These are phyloP conservation scores for Mesembrinibis cayennensis DNA, from an alignment of 2,113 vertebrate species.

Conservation along the genomic window DNA sequence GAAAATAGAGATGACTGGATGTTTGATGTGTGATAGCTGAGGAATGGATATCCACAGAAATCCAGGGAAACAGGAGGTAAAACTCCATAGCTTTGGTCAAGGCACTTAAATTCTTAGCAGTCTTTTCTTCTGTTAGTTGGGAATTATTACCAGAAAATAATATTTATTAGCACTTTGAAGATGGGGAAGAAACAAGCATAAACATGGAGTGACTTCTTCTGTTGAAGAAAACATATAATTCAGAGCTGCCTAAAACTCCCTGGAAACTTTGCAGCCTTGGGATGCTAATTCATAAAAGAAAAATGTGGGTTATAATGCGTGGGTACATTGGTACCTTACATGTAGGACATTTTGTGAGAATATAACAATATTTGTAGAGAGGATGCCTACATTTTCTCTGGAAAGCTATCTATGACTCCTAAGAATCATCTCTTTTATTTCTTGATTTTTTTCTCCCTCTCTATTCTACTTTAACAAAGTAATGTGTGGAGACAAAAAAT, in stretches of 20 bases:
- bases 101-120: background rate
- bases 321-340: background rate
- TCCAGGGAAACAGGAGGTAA: background rate
- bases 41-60: background rate
- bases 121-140: background rate
- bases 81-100: background rate
- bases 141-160: background rate
- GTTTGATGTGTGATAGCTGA: background rate
- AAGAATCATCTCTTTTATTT: background rate
- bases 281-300: background rate
- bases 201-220: background rate
- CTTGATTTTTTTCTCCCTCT: background rate
- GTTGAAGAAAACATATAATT: background rate
- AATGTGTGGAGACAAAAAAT: background rate
- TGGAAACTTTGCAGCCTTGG: background rate
- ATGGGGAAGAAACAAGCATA: background rate
- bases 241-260: background rate
- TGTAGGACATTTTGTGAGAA: background rate
- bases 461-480: background rate
- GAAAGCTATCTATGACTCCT: background rate
- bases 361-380: background rate
- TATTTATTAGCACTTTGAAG: background rate
- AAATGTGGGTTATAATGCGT: background rate
- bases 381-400: background rate
- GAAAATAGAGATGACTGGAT: background rate